phyloP scores from a whole-genome alignment of 1,140 invertebrate species.

The Triops cancriformis region DNA sequence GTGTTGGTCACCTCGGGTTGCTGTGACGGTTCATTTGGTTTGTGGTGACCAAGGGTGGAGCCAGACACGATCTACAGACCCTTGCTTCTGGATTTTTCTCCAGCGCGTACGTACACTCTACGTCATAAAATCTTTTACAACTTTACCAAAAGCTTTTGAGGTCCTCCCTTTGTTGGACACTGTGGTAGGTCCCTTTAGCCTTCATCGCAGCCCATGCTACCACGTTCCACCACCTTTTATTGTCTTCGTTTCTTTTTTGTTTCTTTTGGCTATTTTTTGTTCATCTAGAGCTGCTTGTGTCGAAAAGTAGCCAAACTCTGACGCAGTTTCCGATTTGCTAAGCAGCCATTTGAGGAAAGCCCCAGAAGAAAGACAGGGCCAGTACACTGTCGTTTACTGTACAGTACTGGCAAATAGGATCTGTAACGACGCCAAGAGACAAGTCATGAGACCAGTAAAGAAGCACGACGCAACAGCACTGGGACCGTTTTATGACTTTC shows the following conservation, averaged over 20 bases:
- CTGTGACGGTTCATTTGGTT: slow-evolving; percentile 13
- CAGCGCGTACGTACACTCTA: neutral
- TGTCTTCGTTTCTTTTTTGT: neutral
- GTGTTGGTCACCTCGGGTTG: slow-evolving; percentile 4
- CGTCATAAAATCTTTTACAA: too few relatives aligned
- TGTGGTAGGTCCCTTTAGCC: slow-evolving; percentile 4
- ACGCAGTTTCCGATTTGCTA: neutral
- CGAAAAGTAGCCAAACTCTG: neutral
- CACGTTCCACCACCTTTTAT: neutral
- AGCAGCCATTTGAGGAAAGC: neutral
- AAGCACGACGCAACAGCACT: neutral
- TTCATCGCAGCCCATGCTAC: neutral
- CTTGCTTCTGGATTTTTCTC: neutral
- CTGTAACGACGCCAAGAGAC: neutral
- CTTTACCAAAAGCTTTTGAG: neutral
- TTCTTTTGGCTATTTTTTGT: neutral
- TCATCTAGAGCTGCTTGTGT: neutral
- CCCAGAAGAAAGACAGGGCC: neutral
- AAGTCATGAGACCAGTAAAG: neutral
- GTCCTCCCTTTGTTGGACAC: neutral
- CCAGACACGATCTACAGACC: neutral
- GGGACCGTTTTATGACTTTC: neutral
- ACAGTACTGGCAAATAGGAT: neutral
- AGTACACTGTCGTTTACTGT: neutral
- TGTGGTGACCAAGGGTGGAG: slow-evolving; percentile 4